Evolutionary conservation across 2,888 invertebrate species (phyloP).

Genomic region (Protonemura montana): DNA sequence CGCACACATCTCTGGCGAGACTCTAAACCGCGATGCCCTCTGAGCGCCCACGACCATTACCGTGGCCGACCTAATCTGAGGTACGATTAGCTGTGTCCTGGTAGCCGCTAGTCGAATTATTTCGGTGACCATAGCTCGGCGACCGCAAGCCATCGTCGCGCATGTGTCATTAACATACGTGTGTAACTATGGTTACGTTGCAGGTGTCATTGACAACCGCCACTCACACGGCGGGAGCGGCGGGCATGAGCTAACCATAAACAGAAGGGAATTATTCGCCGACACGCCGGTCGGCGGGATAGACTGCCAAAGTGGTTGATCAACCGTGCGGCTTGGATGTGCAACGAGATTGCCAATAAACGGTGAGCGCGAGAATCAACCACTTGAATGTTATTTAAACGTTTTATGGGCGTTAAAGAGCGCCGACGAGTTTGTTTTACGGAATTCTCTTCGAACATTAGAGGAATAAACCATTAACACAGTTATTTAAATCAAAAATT

Average conservation of each 20-base stretch:
- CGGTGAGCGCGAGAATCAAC: background rate
- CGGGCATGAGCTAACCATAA: background rate
- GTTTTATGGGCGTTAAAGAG: background rate
- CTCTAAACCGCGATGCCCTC: too few species aligned
- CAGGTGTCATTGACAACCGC: background rate
- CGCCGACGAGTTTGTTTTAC: background rate
- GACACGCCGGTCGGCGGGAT: background rate
- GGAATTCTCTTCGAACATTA: background rate
- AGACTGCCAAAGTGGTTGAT: background rate
- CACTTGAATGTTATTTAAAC: slow-evolving; percentile 3
- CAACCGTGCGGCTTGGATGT: background rate
- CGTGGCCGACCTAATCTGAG: background rate
- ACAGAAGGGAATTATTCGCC: background rate
- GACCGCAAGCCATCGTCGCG: background rate
- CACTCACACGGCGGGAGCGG: background rate
- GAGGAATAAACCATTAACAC: too few species aligned
- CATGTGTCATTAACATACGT: background rate
- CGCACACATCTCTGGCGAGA: too few species aligned
- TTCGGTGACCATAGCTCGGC: background rate
- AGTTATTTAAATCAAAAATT: too few species aligned
- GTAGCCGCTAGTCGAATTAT: background rate
- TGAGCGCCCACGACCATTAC: background rate
- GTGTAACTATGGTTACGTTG: background rate
- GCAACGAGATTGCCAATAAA: background rate
- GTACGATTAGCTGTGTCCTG: background rate